Conservation (phyloP, 2,888 invertebrate species). For the Lamproptera curius region DNA sequence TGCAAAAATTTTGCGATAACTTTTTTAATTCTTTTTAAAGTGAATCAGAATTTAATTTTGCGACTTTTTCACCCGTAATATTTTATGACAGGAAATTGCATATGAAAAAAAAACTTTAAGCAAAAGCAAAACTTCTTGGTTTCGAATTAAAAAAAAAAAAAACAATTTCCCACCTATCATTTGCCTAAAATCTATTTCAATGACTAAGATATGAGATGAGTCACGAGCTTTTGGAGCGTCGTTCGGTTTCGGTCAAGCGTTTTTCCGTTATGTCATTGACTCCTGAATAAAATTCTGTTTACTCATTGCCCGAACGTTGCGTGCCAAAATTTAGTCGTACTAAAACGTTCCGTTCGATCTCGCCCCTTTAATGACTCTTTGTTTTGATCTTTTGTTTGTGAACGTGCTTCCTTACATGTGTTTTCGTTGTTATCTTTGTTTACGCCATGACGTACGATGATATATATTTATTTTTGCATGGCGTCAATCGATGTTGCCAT, state of each 20-base stretch:
- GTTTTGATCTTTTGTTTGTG: conserved; percentile 53
- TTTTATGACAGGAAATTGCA: too few relatives aligned
- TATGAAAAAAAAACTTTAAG: too few relatives aligned
- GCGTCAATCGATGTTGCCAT: too few relatives aligned
- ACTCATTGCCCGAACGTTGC: conserved; percentile 44
- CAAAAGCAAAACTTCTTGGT: neutral
- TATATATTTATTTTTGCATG: conserved; percentile 6
- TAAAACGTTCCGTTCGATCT: conserved; percentile 41
- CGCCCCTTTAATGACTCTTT: conserved; percentile 28
- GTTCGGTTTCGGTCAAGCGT: conserved; percentile 37
- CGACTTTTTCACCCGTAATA: too few relatives aligned
- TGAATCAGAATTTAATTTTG: too few relatives aligned
- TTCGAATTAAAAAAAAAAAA: conserved; percentile 14
- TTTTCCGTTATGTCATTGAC: conserved; percentile 60
- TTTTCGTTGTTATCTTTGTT: conserved; percentile 37
- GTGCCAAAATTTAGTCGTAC: conserved; percentile 50
- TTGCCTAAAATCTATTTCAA: conserved; percentile 26
- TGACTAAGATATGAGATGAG: conserved; percentile 32
- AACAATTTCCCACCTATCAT: conserved; percentile 9
- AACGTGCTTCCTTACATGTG: conserved; percentile 46
- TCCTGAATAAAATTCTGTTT: conserved; percentile 50
- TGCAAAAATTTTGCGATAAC: too few relatives aligned
- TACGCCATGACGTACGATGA: conserved; percentile 23
- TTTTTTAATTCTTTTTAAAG: too few relatives aligned
- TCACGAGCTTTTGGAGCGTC: conserved; percentile 24